These are phyloP conservation scores for Temnothorax unifasciatus DNA, from an alignment of 2,888 invertebrate genomes.

Conservation along the genomic window DNA sequence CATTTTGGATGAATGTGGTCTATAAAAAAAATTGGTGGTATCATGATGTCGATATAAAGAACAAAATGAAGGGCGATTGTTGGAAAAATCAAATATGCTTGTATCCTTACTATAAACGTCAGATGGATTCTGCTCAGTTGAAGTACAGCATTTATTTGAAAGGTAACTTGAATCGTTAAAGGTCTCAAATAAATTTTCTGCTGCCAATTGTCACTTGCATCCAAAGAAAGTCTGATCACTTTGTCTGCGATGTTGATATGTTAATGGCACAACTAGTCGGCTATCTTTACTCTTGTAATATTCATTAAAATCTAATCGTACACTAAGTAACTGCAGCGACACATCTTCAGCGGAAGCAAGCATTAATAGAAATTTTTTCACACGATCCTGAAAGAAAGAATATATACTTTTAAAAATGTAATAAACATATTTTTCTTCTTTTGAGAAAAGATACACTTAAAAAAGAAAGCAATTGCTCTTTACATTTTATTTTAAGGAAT, in stretches of 20 bases:
- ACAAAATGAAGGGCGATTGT: background rate
- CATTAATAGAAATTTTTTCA: slow-evolving; percentile 94
- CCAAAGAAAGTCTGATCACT: slow-evolving; percentile 54
- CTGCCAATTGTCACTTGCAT: slow-evolving; percentile 73
- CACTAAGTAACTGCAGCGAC: slow-evolving; percentile 95
- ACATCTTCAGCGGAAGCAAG: slow-evolving; percentile 94
- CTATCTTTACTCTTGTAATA: slow-evolving; percentile 95
- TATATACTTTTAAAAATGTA: slow-evolving; percentile 37
- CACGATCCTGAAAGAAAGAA: slow-evolving; percentile 89
- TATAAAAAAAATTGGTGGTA: slow-evolving; percentile 52
- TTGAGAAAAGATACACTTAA: background rate
- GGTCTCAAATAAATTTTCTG: slow-evolving; percentile 22
- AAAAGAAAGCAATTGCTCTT: slow-evolving; percentile 20
- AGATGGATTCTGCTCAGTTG: slow-evolving; percentile 30
- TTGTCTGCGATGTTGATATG: slow-evolving; percentile 85
- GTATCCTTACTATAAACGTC: slow-evolving; percentile 50
- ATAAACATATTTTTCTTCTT: slow-evolving; percentile 11
- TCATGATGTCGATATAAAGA: slow-evolving; percentile 27
- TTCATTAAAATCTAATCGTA: slow-evolving; percentile 95
- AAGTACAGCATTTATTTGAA: slow-evolving; percentile 24
- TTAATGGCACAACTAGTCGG: slow-evolving; percentile 89
- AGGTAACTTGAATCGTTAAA: slow-evolving; percentile 10
- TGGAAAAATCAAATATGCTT: slow-evolving; percentile 35
- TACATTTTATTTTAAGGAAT: background rate
- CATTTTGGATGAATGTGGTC: slow-evolving; percentile 55